Base-by-base conservation (phyloP, 2,113 vertebrate species). In the Diadophis punctatus region DNA sequence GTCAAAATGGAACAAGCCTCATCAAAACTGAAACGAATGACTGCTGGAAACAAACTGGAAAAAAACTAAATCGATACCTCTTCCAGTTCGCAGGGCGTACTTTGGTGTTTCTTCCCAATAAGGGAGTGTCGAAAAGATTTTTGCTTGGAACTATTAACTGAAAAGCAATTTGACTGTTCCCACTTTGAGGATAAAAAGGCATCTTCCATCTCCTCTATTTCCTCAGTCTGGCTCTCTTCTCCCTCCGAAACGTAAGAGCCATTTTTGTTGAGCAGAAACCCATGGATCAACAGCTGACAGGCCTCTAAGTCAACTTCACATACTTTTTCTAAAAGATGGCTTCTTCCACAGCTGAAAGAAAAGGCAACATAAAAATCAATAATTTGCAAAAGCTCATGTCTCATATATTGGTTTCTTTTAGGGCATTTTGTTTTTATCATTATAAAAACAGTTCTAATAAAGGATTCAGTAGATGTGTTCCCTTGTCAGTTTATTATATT, bases 271-370 rank as follows among this genome's bases (percentile, higher is more conserved):
- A 98, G 95, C 94, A 98, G 97, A 93, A 98, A 97, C 23, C 97
- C 97, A 93, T 95, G 97, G 80, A 98, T 91, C 93, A 99, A 97
- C 84, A 99, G 95, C 96, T 97, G 98, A 95, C 99, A 99, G 3
- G 98, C 97, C 96, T 99, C 98, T 96, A 98, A 96, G 96, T 99
- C 98, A 4, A 98, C 98, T 95, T 98, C 98, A 98, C 98, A 99
- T 94, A 99, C 98, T 95, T 97, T 98, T 91, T 97, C 97, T 94
- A 99, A 95, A 92, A 98, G 97, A 0, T 98, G 97, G 94, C 97
- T 98, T 43, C 18, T 43, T 92, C 97, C 89, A 2, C 97, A 98
- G 94, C 98, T 99, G 92, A 60, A 95, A 97, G 95, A 92, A 94
- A 96, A 95, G 94, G 93, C 95, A 95, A 96, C 92, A 95, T 92